Evolutionary conservation across 2,888 invertebrate genomes (phyloP).

Genomic region (Drosophila tanythrix): DNA sequence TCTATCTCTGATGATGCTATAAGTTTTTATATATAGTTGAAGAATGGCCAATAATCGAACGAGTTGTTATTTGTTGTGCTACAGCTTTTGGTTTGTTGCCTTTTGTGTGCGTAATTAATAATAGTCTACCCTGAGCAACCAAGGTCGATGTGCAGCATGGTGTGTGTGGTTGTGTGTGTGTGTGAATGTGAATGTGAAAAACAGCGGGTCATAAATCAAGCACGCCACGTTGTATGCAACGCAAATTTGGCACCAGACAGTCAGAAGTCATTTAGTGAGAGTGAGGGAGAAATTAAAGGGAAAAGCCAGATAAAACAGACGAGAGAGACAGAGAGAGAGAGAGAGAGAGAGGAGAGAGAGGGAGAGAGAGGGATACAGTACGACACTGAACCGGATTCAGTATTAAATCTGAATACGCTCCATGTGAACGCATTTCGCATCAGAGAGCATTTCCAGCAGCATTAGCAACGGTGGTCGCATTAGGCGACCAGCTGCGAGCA

Average conservation of each 20-base stretch:
- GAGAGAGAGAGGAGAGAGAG: neutral
- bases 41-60: neutral
- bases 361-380: neutral
- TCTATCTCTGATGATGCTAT: neutral
- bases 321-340: neutral
- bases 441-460: neutral
- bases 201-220: constrained; percentile 56
- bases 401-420: constrained; percentile 64
- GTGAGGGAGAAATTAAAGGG: neutral
- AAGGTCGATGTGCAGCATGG: neutral
- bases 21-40: neutral
- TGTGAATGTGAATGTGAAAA: neutral
- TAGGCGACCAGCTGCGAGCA: neutral
- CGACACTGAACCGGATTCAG: neutral
- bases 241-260: constrained; percentile 43
- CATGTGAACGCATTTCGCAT: constrained; percentile 29
- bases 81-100: neutral
- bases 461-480: neutral
- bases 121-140: constrained; percentile 2
- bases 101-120: constrained; percentile 28
- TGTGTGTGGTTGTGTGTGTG: neutral
- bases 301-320: neutral
- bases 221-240: constrained; percentile 43
- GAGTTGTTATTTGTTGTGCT: neutral
- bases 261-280: constrained; percentile 3